Conservation (phyloP, 2,113 vertebrate genomes). For the Mustelus asterias region DNA sequence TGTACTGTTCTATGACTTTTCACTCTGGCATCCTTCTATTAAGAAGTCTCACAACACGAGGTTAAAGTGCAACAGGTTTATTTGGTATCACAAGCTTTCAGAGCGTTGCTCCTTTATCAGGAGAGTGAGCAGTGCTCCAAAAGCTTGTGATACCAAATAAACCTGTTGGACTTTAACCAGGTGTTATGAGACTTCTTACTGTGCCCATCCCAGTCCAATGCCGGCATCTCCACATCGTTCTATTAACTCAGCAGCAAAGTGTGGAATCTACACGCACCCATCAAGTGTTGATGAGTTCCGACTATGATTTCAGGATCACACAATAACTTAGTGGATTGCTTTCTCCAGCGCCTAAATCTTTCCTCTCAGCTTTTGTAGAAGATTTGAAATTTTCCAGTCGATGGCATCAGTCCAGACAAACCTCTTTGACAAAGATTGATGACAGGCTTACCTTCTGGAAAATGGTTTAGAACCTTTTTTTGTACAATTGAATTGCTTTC, state of each 20-base stretch:
- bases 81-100: too few relatives aligned
- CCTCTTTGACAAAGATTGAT: background rate
- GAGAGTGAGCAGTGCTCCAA: too few relatives aligned
- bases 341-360: background rate
- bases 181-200: too few relatives aligned
- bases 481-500: background rate
- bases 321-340: background rate
- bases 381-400: background rate
- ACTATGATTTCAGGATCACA: background rate
- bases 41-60: too few relatives aligned
- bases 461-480: background rate
- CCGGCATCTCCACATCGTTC: background rate
- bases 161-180: too few relatives aligned
- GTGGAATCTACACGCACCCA: background rate
- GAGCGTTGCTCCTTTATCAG: too few relatives aligned
- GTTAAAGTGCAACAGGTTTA: too few relatives aligned
- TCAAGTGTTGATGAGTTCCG: background rate
- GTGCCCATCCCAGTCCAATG: too few relatives aligned
- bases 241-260: background rate
- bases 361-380: background rate
- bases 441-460: background rate
- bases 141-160: too few relatives aligned
- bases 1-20: too few relatives aligned
- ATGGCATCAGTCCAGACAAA: background rate
- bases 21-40: too few relatives aligned